Percentiles rank a stretch among this genome's conserved stretches.
These are phyloP conservation scores for Charaxes varanes DNA, from an alignment of 1,140 invertebrate species.

Conservation along the genomic window DNA sequence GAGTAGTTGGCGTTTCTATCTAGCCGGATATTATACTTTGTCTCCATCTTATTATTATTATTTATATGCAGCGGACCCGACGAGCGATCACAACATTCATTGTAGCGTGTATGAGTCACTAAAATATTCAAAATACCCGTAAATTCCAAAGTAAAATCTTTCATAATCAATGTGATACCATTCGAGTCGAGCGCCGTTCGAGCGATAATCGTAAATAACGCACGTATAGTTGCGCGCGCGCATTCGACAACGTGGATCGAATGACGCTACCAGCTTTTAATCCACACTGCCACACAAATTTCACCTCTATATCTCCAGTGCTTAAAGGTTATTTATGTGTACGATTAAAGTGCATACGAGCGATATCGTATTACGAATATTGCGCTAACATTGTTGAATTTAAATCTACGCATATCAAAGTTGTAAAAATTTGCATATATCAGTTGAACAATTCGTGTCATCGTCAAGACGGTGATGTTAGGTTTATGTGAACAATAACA, in stretches of 20 bases:
- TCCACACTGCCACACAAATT: conserved; percentile 5
- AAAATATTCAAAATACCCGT: conserved; percentile 20
- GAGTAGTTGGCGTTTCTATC: too few relatives aligned
- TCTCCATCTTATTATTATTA: too few relatives aligned
- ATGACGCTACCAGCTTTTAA: conserved; percentile 35
- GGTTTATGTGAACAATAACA: too few relatives aligned
- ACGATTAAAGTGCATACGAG: neutral
- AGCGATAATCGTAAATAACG: conserved; percentile 41
- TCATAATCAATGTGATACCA: conserved; percentile 39
- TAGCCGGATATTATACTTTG: too few relatives aligned
- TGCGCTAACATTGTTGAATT: conserved; percentile 21
- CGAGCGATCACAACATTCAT: too few relatives aligned
- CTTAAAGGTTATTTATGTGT: neutral
- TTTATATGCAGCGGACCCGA: too few relatives aligned
- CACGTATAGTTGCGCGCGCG: conserved; percentile 34
- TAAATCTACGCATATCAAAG: conserved; percentile 17
- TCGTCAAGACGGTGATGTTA: neutral
- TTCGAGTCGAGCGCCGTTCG: conserved; percentile 32
- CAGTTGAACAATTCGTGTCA: neutral
- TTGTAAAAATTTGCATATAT: conserved; percentile 13
- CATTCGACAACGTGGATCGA: conserved; percentile 29
- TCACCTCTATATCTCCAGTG: neutral
- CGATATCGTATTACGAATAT: conserved; percentile 22
- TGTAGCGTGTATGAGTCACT: conserved; percentile 12
- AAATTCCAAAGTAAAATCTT: conserved; percentile 30